Evolutionary conservation across 2,888 invertebrate species (phyloP), one percentile per base, ranked within the genome.

Genomic region (Anthophora plumipes): DNA sequence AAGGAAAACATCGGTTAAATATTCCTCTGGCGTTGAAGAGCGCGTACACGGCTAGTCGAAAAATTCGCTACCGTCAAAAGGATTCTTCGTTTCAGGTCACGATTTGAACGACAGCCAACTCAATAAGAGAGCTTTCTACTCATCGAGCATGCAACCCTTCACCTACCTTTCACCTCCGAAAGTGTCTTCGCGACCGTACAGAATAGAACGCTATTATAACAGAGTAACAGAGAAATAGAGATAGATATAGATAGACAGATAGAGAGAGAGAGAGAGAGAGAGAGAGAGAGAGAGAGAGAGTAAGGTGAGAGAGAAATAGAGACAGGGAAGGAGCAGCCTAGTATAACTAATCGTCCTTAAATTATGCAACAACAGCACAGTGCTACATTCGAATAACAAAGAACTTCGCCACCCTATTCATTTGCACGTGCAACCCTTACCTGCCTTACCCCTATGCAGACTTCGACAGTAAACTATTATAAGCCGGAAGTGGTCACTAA

Each of bases 401-500:
- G 82, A 82, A 82, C 71, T 66, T 50, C 43, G 59, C 52, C 82
- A 25, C 74, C 73, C 84, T 71, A 71, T 81, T 81, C 70, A 77
- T 73, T 86, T 69, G 69, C 75, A 70, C 74, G 81, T 82, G 89
- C 85, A 68, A 83, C 85, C 85, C 88, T 89, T 88, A 89, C 89
- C 89, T 88, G 78, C 67, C 81, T 85, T 60, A 67, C 77, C 79
- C 64, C 80, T 73, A 59, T 55, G 74, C 59, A 61, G 74, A 80
- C 80, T 84, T 86, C 83, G 79, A 85, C 75, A 83, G 70, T 83
- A 86, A 80, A 89, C 89, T 85, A 89, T 77, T 88, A 89, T 85
- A 86, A 86, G 78, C 75, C 84, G 82, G 89, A 84, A 86, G 86
- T 83, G 85, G 85, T 81, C 75, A 76, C 85, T 90, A 89, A 88